Conservation (phyloP, 1,140 invertebrate species). For the Elymnias hypermnestra region DNA sequence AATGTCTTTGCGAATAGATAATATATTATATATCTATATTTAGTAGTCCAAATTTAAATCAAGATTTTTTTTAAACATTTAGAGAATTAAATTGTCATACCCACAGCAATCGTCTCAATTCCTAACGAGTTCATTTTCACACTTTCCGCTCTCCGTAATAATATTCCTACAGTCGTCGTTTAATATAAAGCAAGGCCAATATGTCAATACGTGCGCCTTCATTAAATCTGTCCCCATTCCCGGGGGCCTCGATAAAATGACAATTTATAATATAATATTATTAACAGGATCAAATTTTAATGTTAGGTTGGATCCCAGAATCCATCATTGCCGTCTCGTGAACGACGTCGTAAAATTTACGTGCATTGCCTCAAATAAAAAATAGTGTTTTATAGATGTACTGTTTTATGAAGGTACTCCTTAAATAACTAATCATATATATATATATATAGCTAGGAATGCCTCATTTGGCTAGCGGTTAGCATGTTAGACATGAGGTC, state of each 20-base stretch:
- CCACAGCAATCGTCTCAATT: no score
- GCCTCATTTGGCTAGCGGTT: no score
- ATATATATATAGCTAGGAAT: no score
- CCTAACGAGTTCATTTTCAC: no score
- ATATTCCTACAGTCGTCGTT: no score
- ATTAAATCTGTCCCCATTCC: not conserved
- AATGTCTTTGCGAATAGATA: no score
- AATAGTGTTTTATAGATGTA: slow-evolving; percentile 9
- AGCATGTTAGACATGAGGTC: no score
- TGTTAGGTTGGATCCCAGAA: not conserved
- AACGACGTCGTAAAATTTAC: not conserved
- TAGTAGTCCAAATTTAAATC: no score
- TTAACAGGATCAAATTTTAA: slow-evolving; percentile 3
- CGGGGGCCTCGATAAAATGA: not conserved
- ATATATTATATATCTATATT: no score
- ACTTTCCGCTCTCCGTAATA: no score
- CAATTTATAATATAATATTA: slow-evolving; percentile 1
- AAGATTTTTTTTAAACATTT: no score
- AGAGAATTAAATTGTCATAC: no score
- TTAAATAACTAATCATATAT: not conserved
- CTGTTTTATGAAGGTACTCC: slow-evolving; percentile 1
- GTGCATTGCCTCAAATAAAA: not conserved
- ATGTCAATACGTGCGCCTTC: not conserved
- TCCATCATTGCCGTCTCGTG: slow-evolving; percentile 1
- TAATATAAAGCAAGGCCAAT: not conserved